Evolutionary conservation across 2,797 vertebrate species (phyloP), one percentile per base, ranked within the genome.

Genomic region (Sebastiscus tertius): DNA sequence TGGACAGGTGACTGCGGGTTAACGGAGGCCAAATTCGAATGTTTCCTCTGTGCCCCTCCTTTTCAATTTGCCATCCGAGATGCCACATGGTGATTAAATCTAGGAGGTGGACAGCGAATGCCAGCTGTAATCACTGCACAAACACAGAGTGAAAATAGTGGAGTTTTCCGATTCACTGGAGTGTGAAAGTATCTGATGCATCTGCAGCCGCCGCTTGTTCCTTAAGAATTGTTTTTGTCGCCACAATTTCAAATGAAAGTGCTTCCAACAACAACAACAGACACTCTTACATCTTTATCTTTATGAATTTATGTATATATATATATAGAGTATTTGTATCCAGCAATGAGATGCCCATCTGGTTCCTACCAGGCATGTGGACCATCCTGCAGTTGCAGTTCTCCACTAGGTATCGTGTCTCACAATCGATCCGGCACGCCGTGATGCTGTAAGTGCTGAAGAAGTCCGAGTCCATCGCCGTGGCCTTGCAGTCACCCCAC

Each of bases 361-460:
- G 29, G 49, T 36, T 39, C 95, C 76, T 95, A 99, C 98, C 98
- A 12, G 98, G 98, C 98, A 99, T 99, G 89, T 99, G 98, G 58
- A 99, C 98, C 98, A 99, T 99, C 87, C 98, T 97, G 89, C 98
- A 99, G 96, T 99, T 99, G 95, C 98, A 99, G 95, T 99, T 99
- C 94, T 99, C 98, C 94, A 99, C 98, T 95, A 99, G 95, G 94
- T 99, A 99, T 1, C 98, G 96, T 0, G 98, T 99, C 96, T 99
- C 98, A 2, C 98, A 99, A 95, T 99, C 98, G 11, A 99, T 99
- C 72, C 98, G 96, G 72, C 98, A 99, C 58, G 98, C 98, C 0
- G 98, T 99, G 94, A 99, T 97, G 94, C 97, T 99, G 95, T 99
- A 99, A 14, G 94, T 96, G 95, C 93, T 98, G 66, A 98, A 99